Evolutionary conservation across 2,888 invertebrate genomes (phyloP), one percentile per base, ranked within the genome.

Genomic region (Pelosia muscerda): DNA sequence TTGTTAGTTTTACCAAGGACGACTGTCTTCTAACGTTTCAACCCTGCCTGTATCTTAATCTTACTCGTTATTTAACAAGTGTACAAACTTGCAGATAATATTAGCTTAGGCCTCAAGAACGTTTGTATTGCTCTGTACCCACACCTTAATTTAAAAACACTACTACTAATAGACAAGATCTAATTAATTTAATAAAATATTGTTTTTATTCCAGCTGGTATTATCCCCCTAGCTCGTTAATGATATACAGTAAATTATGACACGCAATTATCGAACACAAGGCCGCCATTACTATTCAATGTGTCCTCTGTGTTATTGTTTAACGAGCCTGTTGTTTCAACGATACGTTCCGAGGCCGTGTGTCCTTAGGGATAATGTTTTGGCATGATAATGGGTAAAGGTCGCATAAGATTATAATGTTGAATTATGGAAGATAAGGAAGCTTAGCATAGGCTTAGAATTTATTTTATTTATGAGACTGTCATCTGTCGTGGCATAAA

Each of bases 281-380:
- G 80, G 80, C 56, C 80, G 69, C 64, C 64, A 81, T 81, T 75
- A 63, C 68, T 76, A 81, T 79, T 81, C 77, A 73, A 54, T 71
- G 64, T 66, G 74, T 69, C 64, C 68, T 63, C 64, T 49, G n/a
- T 49, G 49, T n/a, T 19, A 49, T 49, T 49, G n/a, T 49, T 0
- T 49, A 49, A n/a, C 49, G 49, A 49, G n/a, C n/a, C 49, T 65
- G 72, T 58, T 62, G 53, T 73, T 59, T 58, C 54, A 10, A 60
- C 56, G 57, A 79, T 66, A 49, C 49, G 62, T 67, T 68, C 71
- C 58, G 69, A 78, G 73, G 72, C 72, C 66, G 66, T 65, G 65
- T 2, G 68, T 72, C 81, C 74, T 69, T 54, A 66, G 72, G 78
- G 78, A 74, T 28, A 61, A 63, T 25, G 53, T 69, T 68, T 59